phyloP scores from a whole-genome alignment of 2,888 invertebrate genomes.

The Amblyteles armatorius region DNA sequence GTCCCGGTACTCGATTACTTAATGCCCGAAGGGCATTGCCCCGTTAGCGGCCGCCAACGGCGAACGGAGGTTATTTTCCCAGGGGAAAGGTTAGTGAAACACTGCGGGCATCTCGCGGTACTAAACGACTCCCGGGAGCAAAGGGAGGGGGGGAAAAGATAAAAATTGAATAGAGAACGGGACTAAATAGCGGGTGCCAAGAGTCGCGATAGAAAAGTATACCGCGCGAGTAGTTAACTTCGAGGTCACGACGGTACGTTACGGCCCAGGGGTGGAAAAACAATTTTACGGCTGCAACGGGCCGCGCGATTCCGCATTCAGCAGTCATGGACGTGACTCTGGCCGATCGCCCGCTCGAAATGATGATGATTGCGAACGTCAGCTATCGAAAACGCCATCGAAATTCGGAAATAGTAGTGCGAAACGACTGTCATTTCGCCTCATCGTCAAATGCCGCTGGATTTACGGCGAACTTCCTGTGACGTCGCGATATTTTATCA shows the following conservation, averaged over 20 bases:
- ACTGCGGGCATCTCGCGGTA: not conserved
- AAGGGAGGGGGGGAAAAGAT: conserved; percentile 7
- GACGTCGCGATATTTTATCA: not conserved
- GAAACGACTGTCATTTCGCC: not conserved
- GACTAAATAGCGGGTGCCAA: conserved; percentile 39
- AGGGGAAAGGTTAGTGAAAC: conserved; percentile 16
- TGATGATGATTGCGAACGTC: not conserved
- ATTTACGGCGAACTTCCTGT: not conserved
- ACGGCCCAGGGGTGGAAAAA: not conserved
- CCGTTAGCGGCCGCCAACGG: not conserved
- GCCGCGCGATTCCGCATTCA: not conserved
- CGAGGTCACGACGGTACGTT: conserved; percentile 3
- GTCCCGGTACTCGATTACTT: conserved; percentile 51
- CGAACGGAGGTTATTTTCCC: conserved; percentile 29
- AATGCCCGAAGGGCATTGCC: conserved; percentile 17
- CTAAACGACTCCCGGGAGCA: conserved; percentile 23
- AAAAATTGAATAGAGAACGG: conserved; percentile 40
- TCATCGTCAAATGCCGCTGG: not conserved
- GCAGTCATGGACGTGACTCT: not conserved
- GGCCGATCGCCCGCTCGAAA: not conserved
- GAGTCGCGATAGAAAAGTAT: conserved; percentile 32
- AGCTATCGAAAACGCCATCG: not conserved
- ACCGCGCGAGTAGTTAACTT: conserved; percentile 4
- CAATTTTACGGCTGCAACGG: not conserved
- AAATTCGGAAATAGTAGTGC: not conserved